Base-by-base conservation (phyloP, 2,888 invertebrate genomes). In the Clanis bilineata region DNA sequence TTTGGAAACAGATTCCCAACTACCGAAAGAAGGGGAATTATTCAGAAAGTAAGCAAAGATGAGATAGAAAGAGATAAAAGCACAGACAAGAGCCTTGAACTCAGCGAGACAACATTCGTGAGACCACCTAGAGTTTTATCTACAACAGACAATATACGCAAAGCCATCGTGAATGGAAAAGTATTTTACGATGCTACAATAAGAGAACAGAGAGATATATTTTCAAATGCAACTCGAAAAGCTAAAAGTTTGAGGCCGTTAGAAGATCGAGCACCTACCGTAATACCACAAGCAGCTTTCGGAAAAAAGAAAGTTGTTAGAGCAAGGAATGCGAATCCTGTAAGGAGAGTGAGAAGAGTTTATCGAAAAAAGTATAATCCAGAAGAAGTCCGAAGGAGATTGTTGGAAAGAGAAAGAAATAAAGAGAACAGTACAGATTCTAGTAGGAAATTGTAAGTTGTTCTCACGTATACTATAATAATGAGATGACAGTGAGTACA, bases 331-430 rank as follows among this genome's bases (percentile, higher is more conserved):
- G 76, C 73, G 0, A 82, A 90, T 63, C 91, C 92, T 0, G 82
- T 92, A 0, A 83, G 89, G 71, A 83, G 90, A 71, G 91, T 90
- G 0, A 80, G 89, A 67, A 82, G 93, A 39, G 88, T 92, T 5
- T 92, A 86, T 60, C 88, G 78, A 65, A 90, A 90, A 68, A 88
- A 85, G 66, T 93, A 93, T 65, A 91, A 93, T 55, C 93, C 93
- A n/a, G 90, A 86, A 0, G 92, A 92, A 81, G 93, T 93, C 5
- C 89, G 93, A 76, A 85, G 85, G 73, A 78, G 92, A 70, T 80
- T 93, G 74, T 72, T 93, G 60, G 91, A 92, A 65, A 82, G 86
- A 72, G 91, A 92, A 55, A 88, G 45, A 45, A 56, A 4, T 45
- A 38, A 45, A 38, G 56, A 75, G 66, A 82, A 80, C 67, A 71